These are phyloP conservation scores for Elgaria multicarinata DNA, from an alignment of 2,113 vertebrate genomes.

Conservation along the genomic window DNA sequence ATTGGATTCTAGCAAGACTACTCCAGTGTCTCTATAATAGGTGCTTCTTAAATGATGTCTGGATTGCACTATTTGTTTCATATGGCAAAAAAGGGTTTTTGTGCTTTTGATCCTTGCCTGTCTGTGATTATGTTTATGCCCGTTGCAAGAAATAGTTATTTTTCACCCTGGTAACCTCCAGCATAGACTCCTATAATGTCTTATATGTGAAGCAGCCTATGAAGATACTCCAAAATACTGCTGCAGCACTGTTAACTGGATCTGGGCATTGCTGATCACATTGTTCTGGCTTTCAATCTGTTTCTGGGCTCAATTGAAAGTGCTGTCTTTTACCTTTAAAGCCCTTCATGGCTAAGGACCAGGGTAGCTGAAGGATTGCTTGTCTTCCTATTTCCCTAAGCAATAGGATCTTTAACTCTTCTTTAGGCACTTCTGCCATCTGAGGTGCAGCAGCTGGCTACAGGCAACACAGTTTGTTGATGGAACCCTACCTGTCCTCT, in stretches of 20 bases:
- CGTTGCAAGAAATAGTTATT: not conserved
- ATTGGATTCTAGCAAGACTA: not conserved
- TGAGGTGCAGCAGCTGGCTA: not conserved
- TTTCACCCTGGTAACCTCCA: not conserved
- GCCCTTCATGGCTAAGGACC: not conserved
- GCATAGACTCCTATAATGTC: not conserved
- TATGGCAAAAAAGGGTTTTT: not conserved
- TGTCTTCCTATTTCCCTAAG: not conserved
- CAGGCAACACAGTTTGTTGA: not conserved
- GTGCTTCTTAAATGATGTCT: not conserved
- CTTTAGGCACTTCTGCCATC: not conserved
- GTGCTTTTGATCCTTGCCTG: not conserved
- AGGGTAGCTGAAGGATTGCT: not conserved
- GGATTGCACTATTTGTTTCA: not conserved
- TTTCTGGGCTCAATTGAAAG: not conserved
- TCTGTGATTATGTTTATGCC: not conserved
- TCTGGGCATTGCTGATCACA: not conserved
- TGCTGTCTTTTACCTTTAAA: not conserved
- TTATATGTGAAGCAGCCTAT: not conserved
- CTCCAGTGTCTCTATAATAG: not conserved
- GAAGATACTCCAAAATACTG: not conserved
- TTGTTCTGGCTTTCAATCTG: not conserved
- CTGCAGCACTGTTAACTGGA: not conserved
- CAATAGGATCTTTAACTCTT: not conserved
- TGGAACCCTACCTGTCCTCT: not conserved